Conservation (phyloP, 2,113 vertebrate genomes). For the Perccottus glenii region DNA sequence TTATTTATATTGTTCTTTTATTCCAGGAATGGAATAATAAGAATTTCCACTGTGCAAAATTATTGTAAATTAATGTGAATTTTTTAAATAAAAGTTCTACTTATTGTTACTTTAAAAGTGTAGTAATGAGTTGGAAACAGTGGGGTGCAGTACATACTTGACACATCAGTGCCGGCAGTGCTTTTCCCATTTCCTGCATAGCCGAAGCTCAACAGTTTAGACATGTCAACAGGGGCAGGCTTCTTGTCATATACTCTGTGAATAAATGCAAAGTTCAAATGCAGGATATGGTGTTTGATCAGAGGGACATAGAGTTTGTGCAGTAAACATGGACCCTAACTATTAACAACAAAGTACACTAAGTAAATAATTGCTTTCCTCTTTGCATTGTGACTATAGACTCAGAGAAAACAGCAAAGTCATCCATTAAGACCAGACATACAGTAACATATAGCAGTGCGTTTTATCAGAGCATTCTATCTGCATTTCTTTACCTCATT, state of each 20-base stretch:
- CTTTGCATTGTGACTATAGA: neutral
- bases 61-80: too few relatives aligned
- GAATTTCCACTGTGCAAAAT: too few relatives aligned
- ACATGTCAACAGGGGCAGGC: constrained; percentile 71
- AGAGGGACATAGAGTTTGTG: constrained; percentile 10
- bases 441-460: neutral
- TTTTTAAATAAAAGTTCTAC: neutral
- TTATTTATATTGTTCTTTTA: neutral
- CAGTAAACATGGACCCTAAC: constrained; percentile 26
- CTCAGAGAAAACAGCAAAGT: constrained; percentile 5
- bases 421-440: neutral
- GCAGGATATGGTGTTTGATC: neutral
- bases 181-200: constrained; percentile 63
- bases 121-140: too few relatives aligned
- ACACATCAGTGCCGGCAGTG: constrained; percentile 22
- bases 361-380: constrained; percentile 13
- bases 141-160: constrained; percentile 42
- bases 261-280: constrained; percentile 3
- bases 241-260: constrained; percentile 69
- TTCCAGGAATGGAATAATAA: too few relatives aligned
- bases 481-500: neutral
- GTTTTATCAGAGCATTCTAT: neutral
- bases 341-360: neutral
- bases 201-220: constrained; percentile 77
- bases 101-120: neutral